These are phyloP conservation scores for Orcinus orca DNA, from an alignment of 2,113 vertebrate genomes.

Conservation along the genomic window DNA sequence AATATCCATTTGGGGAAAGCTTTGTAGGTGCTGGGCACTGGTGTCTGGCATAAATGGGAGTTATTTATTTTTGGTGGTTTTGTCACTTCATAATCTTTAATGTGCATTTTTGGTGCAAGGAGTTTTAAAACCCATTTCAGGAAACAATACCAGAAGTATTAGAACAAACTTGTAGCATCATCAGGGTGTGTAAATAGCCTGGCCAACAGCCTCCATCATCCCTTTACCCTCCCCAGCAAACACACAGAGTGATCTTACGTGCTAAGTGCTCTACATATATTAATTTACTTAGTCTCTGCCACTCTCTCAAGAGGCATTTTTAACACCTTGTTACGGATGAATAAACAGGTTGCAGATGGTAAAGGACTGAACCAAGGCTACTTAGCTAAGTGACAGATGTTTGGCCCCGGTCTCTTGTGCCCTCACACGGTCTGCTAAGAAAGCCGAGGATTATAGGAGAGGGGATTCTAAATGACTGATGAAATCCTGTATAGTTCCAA, in stretches of 20 bases:
- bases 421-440: background rate
- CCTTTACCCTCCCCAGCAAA: background rate
- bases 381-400: background rate
- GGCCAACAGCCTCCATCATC: background rate
- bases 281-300: background rate
- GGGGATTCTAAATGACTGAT: background rate
- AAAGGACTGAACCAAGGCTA: background rate
- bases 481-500: background rate
- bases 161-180: background rate
- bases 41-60: background rate
- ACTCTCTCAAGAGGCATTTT: background rate
- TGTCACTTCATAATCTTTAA: slow-evolving; percentile 12
- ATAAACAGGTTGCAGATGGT: background rate
- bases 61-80: background rate
- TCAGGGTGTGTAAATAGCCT: background rate
- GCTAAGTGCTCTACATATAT: background rate
- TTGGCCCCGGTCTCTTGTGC: background rate
- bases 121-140: background rate
- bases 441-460: background rate
- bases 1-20: background rate
- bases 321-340: background rate
- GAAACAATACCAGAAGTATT: background rate
- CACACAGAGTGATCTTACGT: background rate
- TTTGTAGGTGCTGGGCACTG: background rate
- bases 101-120: background rate